Conservation (phyloP, 1,140 invertebrate genomes). For the Calephelis virginiensis region DNA sequence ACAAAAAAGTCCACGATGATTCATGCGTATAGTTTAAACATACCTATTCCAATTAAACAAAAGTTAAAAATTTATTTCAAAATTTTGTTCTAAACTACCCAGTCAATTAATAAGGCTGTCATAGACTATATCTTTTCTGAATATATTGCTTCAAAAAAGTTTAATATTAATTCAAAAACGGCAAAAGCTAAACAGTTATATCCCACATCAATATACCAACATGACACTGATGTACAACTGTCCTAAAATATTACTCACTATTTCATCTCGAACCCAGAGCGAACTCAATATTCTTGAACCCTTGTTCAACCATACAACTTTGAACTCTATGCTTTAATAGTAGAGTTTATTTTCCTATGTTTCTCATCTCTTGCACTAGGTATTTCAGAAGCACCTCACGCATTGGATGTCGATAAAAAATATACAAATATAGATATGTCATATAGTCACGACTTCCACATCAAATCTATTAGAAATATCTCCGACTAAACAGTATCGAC, state of each 20-base stretch:
- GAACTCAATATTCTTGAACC: background rate
- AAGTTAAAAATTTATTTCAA: too few relatives aligned
- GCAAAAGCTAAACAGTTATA: background rate
- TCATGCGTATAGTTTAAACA: too few relatives aligned
- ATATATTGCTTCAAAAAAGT: background rate
- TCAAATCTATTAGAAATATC: constrained; percentile 30
- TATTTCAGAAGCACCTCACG: background rate
- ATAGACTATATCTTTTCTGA: too few relatives aligned
- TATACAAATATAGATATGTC: constrained; percentile 42
- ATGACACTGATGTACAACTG: background rate
- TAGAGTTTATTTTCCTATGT: background rate
- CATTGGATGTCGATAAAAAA: constrained; percentile 30
- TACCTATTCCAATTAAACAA: too few relatives aligned
- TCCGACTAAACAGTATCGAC: constrained; percentile 36
- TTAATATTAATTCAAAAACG: background rate
- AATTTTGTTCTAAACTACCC: too few relatives aligned
- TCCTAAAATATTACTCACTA: background rate
- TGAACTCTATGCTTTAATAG: background rate
- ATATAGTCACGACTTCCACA: constrained; percentile 41
- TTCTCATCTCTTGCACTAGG: background rate
- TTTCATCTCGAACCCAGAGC: background rate
- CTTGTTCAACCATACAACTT: background rate
- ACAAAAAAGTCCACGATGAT: too few relatives aligned
- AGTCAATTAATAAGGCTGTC: too few relatives aligned
- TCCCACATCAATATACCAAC: background rate